These are phyloP conservation scores for Aviceda subcristata DNA, from an alignment of 2,113 vertebrate genomes.

Conservation along the genomic window DNA sequence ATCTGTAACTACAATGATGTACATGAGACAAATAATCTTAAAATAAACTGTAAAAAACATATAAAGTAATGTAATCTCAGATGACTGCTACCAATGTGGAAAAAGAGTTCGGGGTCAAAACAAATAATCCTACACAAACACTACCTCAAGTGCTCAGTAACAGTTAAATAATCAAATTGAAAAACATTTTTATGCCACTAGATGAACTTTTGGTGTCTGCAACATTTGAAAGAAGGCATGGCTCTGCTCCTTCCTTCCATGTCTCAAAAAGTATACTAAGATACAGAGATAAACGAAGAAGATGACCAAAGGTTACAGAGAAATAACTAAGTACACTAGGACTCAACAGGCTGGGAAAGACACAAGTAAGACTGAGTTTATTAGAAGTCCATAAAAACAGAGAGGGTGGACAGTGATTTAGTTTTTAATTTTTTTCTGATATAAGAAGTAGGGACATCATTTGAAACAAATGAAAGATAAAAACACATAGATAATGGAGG, in stretches of 20 bases:
- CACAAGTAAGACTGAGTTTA: not conserved
- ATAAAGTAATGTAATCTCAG: not conserved
- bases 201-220: not conserved
- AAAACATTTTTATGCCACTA: not conserved
- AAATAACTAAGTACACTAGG: not conserved
- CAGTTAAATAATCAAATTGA: not conserved
- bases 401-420: not conserved
- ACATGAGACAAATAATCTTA: not conserved
- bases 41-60: not conserved
- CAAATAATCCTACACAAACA: not conserved
- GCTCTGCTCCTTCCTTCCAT: not conserved
- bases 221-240: not conserved
- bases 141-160: not conserved
- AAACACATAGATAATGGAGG: not conserved
- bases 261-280: not conserved
- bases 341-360: not conserved
- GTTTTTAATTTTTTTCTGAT: not conserved
- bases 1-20: not conserved
- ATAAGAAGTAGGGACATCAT: not conserved
- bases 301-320: not conserved
- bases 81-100: not conserved
- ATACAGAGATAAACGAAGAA: not conserved
- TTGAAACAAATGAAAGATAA: not conserved
- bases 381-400: not conserved
- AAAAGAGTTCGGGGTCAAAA: not conserved